Conservation (phyloP, 2,888 invertebrate genomes). For the Thymelicus lineola region DNA sequence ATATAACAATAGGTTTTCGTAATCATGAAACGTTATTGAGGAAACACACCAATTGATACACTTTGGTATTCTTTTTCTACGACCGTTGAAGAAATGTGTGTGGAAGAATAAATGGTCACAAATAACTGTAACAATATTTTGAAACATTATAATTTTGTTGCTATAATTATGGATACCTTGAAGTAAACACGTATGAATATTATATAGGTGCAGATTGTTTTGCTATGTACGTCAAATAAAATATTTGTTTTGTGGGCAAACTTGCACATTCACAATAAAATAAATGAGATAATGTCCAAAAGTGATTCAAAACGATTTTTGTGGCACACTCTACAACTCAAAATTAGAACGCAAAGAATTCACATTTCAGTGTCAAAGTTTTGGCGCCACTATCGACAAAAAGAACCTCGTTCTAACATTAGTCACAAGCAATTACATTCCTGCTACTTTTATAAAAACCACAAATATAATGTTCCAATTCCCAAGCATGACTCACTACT, state of each 20-base stretch:
- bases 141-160: too few relatives aligned
- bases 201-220: too few relatives aligned
- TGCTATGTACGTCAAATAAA: too few relatives aligned
- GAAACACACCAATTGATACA: background rate
- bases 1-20: constrained; percentile 5
- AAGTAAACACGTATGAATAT: too few relatives aligned
- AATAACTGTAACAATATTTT: too few relatives aligned
- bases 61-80: background rate
- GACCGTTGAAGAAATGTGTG: too few relatives aligned
- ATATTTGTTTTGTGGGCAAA: too few relatives aligned
- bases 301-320: constrained; percentile 18
- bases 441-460: constrained; percentile 39
- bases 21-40: background rate
- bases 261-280: constrained; percentile 1
- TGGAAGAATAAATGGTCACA: too few relatives aligned
- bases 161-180: too few relatives aligned
- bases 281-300: constrained; percentile 3
- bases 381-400: constrained; percentile 26
- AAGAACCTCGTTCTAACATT: constrained; percentile 56
- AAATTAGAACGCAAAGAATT: constrained; percentile 21
- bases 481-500: constrained; percentile 57
- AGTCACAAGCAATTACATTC: constrained; percentile 59
- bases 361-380: constrained; percentile 15
- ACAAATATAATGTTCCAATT: constrained; percentile 67
- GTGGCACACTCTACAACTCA: background rate